Evolutionary conservation across 2,888 invertebrate species (phyloP).

Genomic region (Tribolium freemani): DNA sequence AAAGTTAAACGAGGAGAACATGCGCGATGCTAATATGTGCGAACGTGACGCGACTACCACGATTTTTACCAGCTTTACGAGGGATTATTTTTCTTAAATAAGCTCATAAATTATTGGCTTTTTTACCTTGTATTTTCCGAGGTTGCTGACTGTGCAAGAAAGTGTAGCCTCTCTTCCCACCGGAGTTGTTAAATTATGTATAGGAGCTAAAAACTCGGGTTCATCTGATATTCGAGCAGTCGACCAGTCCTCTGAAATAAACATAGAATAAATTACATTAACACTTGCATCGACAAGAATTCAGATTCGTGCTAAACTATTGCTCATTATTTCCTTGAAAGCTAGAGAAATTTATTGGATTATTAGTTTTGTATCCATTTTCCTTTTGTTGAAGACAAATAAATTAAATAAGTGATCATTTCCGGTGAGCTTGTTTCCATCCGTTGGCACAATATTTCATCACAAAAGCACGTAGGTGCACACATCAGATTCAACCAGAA

Average conservation of each 20-base stretch:
- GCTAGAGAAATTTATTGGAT: too few relatives aligned
- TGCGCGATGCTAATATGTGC: background rate
- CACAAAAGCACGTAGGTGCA: background rate
- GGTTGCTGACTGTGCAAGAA: constrained; percentile 75
- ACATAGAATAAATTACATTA: constrained; percentile 41
- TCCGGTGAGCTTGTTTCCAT: background rate
- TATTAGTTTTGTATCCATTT: too few relatives aligned
- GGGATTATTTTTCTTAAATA: constrained; percentile 3
- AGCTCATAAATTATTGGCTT: constrained; percentile 8
- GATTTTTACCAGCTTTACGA: background rate
- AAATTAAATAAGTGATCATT: background rate
- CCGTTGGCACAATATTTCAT: background rate
- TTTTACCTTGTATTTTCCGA: constrained; percentile 76
- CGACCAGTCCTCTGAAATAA: constrained; percentile 74
- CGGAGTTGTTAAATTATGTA: constrained; percentile 76
- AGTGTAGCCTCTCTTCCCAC: constrained; percentile 76
- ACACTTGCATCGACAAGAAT: background rate
- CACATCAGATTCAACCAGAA: constrained; percentile 21
- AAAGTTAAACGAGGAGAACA: background rate
- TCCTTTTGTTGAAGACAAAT: background rate
- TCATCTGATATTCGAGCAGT: constrained; percentile 73
- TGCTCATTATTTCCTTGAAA: too few relatives aligned
- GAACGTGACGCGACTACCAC: background rate
- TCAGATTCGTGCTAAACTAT: background rate
- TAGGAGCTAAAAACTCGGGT: constrained; percentile 74